Evolutionary conservation across 2,797 vertebrate species (phyloP).

Genomic region (Bradypodion pumilum): DNA sequence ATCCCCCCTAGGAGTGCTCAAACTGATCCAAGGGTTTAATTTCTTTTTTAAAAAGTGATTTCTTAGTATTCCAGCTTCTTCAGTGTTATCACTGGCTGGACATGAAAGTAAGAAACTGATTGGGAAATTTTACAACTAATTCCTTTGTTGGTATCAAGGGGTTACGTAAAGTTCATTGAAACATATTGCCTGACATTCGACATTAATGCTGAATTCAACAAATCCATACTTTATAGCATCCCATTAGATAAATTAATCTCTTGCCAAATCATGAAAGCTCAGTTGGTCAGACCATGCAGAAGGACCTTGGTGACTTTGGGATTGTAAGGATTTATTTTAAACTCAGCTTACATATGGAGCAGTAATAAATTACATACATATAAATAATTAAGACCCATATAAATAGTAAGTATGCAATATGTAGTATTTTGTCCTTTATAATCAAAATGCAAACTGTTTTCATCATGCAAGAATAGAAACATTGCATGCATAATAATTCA

Average conservation of each 20-base stretch:
- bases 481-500: background rate
- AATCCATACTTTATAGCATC: conserved; percentile 72
- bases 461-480: background rate
- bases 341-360: background rate
- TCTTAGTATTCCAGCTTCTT: conserved; percentile 86
- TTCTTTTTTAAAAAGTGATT: conserved; percentile 79
- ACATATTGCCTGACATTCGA: conserved; percentile 76
- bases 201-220: conserved; percentile 70
- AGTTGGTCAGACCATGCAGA: conserved; percentile 44
- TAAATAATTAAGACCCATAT: conserved; percentile 22
- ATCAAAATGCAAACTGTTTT: background rate
- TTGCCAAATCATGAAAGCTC: conserved; percentile 64
- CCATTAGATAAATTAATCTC: conserved; percentile 69
- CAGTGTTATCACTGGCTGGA: conserved; percentile 85
- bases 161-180: conserved; percentile 88
- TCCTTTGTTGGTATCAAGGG: conserved; percentile 84
- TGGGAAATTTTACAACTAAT: conserved; percentile 85
- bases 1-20: conserved; percentile 79
- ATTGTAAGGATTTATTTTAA: conserved; percentile 46
- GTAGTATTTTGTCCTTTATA: background rate
- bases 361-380: conserved; percentile 21
- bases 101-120: conserved; percentile 84
- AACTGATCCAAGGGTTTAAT: conserved; percentile 78
- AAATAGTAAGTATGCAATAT: conserved; percentile 17
- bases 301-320: conserved; percentile 52